These are phyloP conservation scores for Patagioenas fasciata DNA, from an alignment of 2,113 vertebrate genomes.

Conservation along the genomic window DNA sequence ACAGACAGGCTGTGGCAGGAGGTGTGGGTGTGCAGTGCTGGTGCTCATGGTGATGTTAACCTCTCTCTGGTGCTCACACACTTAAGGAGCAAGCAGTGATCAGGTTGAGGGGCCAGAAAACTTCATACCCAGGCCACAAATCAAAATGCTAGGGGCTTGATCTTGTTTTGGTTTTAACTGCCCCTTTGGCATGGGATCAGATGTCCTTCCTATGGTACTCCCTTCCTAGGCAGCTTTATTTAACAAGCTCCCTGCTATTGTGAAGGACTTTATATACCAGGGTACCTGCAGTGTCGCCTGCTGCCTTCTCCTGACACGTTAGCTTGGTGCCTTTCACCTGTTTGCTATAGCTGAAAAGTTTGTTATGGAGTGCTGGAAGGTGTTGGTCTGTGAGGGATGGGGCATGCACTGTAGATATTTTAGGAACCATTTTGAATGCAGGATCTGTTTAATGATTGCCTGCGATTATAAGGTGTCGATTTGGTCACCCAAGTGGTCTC, in stretches of 20 bases:
- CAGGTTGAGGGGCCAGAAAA: not conserved
- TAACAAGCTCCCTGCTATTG: not conserved
- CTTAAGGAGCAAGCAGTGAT: not conserved
- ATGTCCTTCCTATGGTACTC: not conserved
- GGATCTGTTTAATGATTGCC: not conserved
- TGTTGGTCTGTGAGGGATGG: not conserved
- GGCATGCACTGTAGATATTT: not conserved
- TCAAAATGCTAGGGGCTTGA: not conserved
- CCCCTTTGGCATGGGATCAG: not conserved
- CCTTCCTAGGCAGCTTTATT: not conserved
- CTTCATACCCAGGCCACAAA: not conserved
- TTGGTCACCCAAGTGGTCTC: not conserved
- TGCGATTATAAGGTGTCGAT: not conserved
- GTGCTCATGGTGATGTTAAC: not conserved
- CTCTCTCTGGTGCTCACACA: not conserved
- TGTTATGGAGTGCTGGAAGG: not conserved
- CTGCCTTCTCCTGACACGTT: not conserved
- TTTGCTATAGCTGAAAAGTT: not conserved
- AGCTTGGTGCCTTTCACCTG: not conserved
- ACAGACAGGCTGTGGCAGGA: not conserved
- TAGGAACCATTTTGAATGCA: not conserved
- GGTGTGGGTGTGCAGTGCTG: not conserved
- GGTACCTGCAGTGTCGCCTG: not conserved
- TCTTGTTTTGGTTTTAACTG: not conserved
- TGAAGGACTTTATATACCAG: not conserved